These are phyloP conservation scores for Zapus hudsonius DNA, from an alignment of 2,113 vertebrate species.

Conservation along the genomic window DNA sequence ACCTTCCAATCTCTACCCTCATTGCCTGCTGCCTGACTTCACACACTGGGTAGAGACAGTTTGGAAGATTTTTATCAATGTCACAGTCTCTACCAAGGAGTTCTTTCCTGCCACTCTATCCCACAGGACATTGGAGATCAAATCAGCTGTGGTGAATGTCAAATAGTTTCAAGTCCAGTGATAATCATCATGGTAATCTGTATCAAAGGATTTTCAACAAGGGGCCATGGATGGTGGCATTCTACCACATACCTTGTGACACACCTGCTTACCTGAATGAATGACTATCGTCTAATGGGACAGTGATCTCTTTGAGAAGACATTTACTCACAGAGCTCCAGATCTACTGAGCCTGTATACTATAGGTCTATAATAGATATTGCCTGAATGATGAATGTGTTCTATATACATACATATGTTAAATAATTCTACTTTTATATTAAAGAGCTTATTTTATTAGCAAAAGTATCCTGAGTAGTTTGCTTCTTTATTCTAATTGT, in stretches of 20 bases:
- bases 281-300: background rate
- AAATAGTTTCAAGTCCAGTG: background rate
- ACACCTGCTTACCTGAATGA: background rate
- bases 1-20: background rate
- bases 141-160: background rate
- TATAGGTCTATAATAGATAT: background rate
- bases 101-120: background rate
- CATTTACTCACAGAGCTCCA: background rate
- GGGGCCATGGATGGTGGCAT: background rate
- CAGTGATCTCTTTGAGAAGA: background rate
- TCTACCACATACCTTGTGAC: background rate
- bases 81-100: background rate
- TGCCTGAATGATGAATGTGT: background rate
- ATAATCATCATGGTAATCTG: background rate
- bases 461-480: background rate
- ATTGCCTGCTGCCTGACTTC: background rate
- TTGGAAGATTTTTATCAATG: background rate
- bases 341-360: background rate
- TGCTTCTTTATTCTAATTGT: background rate
- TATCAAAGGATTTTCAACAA: background rate
- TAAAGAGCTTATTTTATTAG: background rate
- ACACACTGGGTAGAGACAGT: background rate
- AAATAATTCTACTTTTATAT: background rate
- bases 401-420: background rate
- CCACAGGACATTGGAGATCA: background rate